phyloP scores from a whole-genome alignment of 2,888 invertebrate genomes.

The Melanotus villosus region DNA sequence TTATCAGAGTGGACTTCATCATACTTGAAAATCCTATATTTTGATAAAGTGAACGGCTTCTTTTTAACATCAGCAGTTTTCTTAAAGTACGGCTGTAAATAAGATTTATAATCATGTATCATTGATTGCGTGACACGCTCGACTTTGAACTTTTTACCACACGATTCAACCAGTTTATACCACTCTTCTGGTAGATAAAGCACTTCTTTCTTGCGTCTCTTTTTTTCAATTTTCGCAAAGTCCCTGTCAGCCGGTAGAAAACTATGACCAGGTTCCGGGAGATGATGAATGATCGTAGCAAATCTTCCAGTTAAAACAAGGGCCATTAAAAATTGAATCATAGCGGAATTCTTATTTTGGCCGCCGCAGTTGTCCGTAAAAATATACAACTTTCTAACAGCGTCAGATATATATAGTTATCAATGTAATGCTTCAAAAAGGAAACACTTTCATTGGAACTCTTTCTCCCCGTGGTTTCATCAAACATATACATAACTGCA shows the following conservation, averaged over 20 bases:
- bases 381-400: too few relatives aligned
- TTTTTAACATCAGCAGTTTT: not conserved
- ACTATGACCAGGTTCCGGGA: too few relatives aligned
- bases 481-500: constrained; percentile 11
- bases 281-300: too few relatives aligned
- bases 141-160: not conserved
- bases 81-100: not conserved
- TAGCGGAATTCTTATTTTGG: too few relatives aligned
- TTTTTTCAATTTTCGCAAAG: too few relatives aligned
- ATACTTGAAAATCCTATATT: not conserved
- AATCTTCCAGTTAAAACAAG: too few relatives aligned
- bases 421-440: not conserved
- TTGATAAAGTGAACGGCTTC: not conserved
- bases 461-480: constrained; percentile 6
- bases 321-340: too few relatives aligned
- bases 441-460: not conserved
- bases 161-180: not conserved
- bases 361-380: too few relatives aligned
- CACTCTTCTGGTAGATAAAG: not conserved
- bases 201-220: too few relatives aligned
- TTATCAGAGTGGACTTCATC: too few relatives aligned
- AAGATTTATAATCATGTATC: not conserved
- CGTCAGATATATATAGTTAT: too few relatives aligned
- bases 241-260: too few relatives aligned
- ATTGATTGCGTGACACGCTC: not conserved